phyloP scores from a whole-genome alignment of 2,113 vertebrate species.

The Cygnus atratus region DNA sequence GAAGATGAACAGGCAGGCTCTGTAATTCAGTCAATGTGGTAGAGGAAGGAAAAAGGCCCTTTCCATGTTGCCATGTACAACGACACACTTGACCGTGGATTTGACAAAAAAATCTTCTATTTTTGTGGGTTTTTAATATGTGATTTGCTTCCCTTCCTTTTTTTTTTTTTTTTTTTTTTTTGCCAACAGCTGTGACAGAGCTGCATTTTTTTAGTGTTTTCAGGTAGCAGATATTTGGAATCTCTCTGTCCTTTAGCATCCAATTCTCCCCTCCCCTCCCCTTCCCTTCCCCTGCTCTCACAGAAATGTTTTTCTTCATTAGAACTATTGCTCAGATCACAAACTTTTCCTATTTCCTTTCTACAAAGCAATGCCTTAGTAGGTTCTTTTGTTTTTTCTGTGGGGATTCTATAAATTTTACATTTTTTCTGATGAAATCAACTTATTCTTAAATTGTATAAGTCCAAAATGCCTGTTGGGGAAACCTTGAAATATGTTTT shows the following conservation, averaged over 20 bases:
- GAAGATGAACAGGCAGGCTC: background rate
- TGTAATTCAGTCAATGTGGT: background rate
- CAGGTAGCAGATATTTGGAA: background rate
- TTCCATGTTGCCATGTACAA: accelerated
- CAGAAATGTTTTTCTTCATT: background rate
- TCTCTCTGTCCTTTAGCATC: background rate
- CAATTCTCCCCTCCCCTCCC: background rate
- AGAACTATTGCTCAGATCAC: background rate
- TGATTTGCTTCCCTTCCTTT: background rate
- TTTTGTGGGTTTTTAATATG: background rate
- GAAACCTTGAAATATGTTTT: background rate
- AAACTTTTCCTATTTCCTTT: background rate
- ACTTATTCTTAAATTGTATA: background rate
- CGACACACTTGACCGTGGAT: background rate
- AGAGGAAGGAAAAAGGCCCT: background rate
- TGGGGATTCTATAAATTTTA: background rate
- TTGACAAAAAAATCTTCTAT: background rate
- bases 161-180: background rate
- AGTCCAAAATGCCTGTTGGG: background rate
- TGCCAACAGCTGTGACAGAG: background rate
- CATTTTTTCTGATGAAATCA: background rate
- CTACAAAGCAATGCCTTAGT: background rate
- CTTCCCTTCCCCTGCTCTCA: background rate
- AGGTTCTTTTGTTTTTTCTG: background rate
- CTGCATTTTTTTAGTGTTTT: background rate